These are phyloP conservation scores for Schizaphis graminum DNA, from an alignment of 2,888 invertebrate species.

Conservation along the genomic window DNA sequence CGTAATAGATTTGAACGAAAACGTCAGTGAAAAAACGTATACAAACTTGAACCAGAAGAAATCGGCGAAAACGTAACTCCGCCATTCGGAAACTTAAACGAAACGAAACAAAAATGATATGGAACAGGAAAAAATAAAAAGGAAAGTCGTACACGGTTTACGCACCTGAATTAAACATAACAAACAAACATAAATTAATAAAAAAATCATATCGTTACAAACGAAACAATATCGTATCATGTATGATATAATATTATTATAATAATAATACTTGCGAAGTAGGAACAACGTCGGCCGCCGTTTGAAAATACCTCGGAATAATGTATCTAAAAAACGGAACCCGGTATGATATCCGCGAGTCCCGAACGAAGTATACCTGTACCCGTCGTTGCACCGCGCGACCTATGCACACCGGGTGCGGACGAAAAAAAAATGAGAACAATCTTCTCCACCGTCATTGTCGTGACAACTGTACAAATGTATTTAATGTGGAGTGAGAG, in stretches of 20 bases:
- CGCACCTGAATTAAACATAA: neutral
- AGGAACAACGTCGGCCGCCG: conserved; percentile 55
- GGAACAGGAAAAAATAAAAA: conserved; percentile 38
- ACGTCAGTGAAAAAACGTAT: neutral
- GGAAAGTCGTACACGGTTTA: neutral
- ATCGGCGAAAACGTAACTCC: conserved; percentile 47
- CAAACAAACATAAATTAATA: neutral
- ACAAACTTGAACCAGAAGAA: conserved; percentile 52
- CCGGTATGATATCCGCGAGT: neutral
- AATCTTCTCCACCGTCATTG: neutral
- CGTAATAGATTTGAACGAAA: conserved; percentile 40
- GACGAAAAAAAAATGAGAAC: neutral
- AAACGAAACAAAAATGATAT: conserved; percentile 43
- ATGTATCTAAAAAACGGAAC: neutral
- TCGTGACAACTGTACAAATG: neutral
- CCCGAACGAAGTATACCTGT: neutral
- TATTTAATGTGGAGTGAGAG: no score
- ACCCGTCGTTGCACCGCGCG: neutral
- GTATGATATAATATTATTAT: neutral
- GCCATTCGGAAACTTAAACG: conserved; percentile 57
- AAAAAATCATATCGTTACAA: neutral
- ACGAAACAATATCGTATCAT: neutral
- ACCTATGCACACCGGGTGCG: neutral
- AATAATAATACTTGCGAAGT: conserved; percentile 60
- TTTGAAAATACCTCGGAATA: neutral